Percentiles rank a stretch among this genome's conserved stretches.
Conservation (phyloP, 2,888 invertebrate genomes). For the Callosobruchus maculatus region DNA sequence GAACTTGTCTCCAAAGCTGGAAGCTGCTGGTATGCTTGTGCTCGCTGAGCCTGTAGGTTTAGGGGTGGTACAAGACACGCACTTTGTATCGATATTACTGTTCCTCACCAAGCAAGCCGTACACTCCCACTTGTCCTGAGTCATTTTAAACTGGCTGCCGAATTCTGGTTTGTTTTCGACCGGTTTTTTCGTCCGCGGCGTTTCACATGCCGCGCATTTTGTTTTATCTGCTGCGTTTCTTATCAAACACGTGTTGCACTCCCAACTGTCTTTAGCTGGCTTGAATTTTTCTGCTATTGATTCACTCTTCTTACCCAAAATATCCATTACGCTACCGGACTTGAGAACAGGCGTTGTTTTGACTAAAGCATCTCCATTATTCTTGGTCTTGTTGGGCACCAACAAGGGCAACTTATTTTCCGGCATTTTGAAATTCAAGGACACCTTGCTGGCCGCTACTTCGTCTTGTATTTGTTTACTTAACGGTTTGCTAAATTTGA, state of each 20-base stretch:
- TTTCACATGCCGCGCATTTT: conserved; percentile 56
- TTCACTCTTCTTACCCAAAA: conserved; percentile 33
- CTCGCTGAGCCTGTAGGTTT: conserved; percentile 39
- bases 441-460: neutral
- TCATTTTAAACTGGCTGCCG: conserved; percentile 28
- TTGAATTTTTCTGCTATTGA: conserved; percentile 29
- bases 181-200: conserved; percentile 44
- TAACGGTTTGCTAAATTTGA: conserved; percentile 57
- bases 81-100: conserved; percentile 5
- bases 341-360: conserved; percentile 35
- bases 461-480: conserved; percentile 31
- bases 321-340: conserved; percentile 50
- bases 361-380: conserved; percentile 8
- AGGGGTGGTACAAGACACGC: conserved; percentile 11
- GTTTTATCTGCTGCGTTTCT: conserved; percentile 49
- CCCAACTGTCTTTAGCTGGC: conserved; percentile 49
- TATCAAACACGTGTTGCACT: conserved; percentile 58
- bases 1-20: conserved; percentile 38
- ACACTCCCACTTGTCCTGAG: conserved; percentile 10
- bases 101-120: conserved; percentile 7
- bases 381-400: conserved; percentile 28
- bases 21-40: conserved; percentile 45
- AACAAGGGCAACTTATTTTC: conserved; percentile 18
- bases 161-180: conserved; percentile 29
- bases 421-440: conserved; percentile 27